Conservation (phyloP, 2,113 vertebrate species). For the Myocastor coypus region DNA sequence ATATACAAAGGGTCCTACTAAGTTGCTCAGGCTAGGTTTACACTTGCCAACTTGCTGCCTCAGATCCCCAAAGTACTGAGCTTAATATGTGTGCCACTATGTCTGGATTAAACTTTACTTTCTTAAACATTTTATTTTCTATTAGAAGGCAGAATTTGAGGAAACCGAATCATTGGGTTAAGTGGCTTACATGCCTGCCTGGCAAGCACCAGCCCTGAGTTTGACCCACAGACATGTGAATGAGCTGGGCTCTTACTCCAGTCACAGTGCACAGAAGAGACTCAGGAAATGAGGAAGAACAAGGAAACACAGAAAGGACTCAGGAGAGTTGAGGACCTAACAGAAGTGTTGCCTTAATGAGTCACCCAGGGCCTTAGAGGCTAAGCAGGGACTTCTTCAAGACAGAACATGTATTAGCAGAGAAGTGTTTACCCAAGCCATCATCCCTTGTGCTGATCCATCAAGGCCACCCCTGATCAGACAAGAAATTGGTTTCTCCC, state of each 20-base stretch:
- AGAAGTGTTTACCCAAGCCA: neutral
- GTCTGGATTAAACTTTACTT: neutral
- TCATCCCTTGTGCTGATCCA: neutral
- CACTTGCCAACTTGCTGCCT: neutral
- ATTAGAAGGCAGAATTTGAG: neutral
- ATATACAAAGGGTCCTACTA: neutral
- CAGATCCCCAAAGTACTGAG: neutral
- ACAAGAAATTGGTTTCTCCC: neutral
- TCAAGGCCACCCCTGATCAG: neutral
- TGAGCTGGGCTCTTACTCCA: neutral
- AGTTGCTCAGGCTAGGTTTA: neutral
- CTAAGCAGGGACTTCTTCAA: neutral
- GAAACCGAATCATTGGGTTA: neutral
- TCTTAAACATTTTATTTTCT: too few relatives aligned
- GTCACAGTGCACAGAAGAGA: neutral
- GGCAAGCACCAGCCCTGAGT: too few relatives aligned
- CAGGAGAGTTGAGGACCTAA: neutral
- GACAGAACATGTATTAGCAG: neutral
- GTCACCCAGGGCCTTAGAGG: neutral
- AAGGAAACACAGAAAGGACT: neutral
- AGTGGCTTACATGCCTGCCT: too few relatives aligned
- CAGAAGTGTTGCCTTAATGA: neutral
- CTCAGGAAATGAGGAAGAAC: neutral
- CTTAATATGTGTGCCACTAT: neutral
- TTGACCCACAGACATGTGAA: neutral